A percentile compares a stretch with the other conserved stretches of the same genome.
Evolutionary conservation across 2,888 invertebrate species (phyloP).

Genomic region (Tanytarsus gracilentus): DNA sequence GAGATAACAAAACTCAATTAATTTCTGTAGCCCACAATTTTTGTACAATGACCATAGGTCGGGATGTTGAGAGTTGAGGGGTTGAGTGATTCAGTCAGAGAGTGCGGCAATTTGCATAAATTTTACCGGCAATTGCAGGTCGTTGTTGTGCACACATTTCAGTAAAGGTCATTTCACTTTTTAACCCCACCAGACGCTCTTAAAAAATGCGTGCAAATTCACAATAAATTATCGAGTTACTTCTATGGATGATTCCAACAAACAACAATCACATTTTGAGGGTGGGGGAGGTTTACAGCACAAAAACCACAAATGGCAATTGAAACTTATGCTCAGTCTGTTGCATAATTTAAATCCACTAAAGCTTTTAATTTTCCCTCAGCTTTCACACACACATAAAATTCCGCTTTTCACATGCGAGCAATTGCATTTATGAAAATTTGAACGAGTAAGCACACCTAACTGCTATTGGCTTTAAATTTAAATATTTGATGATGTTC

Average conservation of each 20-base stretch:
- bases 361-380: slow-evolving; percentile 2
- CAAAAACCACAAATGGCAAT: slow-evolving; percentile 5
- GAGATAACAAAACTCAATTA: slow-evolving; percentile 23
- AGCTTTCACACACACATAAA: no score
- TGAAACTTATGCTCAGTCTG: slow-evolving; percentile 18
- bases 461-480: slow-evolving; percentile 12
- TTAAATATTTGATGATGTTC: slow-evolving; percentile 21
- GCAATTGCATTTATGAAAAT: background rate
- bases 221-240: slow-evolving; percentile 8
- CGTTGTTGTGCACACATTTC: background rate
- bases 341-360: slow-evolving; percentile 25
- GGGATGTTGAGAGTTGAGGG: no score
- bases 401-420: background rate
- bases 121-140: background rate
- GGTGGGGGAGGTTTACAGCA: no score
- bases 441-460: background rate
- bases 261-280: background rate
- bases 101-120: slow-evolving; percentile 16
- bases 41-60: slow-evolving; percentile 12
- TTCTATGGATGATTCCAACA: background rate
- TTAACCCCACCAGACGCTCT: background rate
- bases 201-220: slow-evolving; percentile 15
- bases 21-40: background rate
- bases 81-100: no score
- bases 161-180: slow-evolving; percentile 15